phyloP scores from a whole-genome alignment of 2,797 vertebrate genomes.

The Macrochelys suwanniensis region DNA sequence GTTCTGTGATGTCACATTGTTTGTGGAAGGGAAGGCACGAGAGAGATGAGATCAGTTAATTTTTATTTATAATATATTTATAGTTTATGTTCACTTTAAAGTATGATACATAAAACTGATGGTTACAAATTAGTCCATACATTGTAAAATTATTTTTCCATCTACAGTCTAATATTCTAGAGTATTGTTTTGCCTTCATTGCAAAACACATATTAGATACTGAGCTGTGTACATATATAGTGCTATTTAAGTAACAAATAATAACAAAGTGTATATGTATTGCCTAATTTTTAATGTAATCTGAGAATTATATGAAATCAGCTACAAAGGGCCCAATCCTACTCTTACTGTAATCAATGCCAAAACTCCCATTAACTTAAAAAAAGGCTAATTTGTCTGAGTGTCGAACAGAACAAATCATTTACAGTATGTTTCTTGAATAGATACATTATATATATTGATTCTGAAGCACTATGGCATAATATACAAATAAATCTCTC shows the following conservation, averaged over 20 bases:
- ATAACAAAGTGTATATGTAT: slow-evolving; percentile 6
- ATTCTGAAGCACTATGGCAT: slow-evolving; percentile 3
- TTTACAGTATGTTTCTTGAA: slow-evolving; percentile 34
- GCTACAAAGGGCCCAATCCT: slow-evolving; percentile 51
- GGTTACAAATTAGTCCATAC: background rate
- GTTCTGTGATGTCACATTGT: slow-evolving; percentile 1
- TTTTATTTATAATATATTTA: background rate
- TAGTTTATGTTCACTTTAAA: slow-evolving; percentile 39
- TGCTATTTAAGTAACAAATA: slow-evolving; percentile 37
- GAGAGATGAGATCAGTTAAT: background rate
- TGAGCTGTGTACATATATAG: slow-evolving; percentile 36
- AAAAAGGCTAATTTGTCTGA: slow-evolving; percentile 50
- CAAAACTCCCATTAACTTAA: slow-evolving; percentile 47
- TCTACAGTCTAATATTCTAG: background rate
- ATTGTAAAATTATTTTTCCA: slow-evolving; percentile 14
- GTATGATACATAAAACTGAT: background rate
- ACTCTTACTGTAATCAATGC: slow-evolving; percentile 34
- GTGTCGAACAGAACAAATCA: slow-evolving; percentile 30
- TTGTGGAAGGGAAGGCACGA: slow-evolving; percentile 21
- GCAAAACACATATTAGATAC: background rate
- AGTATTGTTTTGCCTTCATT: slow-evolving; percentile 19
- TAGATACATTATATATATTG: background rate
- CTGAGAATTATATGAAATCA: slow-evolving; percentile 47
- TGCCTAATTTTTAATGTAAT: slow-evolving; percentile 44
- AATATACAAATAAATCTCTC: background rate